Evolutionary conservation across 1,140 invertebrate species (phyloP).

Genomic region (Megalopta genalis): DNA sequence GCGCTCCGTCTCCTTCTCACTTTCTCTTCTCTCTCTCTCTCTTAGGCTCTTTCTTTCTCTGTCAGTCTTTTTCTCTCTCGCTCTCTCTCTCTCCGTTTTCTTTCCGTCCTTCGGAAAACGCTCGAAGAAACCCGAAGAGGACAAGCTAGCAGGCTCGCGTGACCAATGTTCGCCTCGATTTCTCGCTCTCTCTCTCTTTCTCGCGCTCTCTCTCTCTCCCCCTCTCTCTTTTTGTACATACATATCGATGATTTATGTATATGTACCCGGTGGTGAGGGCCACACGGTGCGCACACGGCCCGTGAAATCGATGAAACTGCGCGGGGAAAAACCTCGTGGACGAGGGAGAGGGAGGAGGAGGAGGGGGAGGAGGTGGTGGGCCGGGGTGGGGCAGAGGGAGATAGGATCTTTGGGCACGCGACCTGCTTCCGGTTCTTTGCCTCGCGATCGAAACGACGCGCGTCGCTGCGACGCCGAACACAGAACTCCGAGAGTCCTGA

Average conservation of each 20-base stretch:
- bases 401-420: conserved; percentile 38
- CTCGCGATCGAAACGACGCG: neutral
- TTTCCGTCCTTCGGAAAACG: neutral
- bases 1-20: conserved; percentile 21
- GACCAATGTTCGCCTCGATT: neutral
- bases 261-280: too few species aligned
- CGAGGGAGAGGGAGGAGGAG: neutral
- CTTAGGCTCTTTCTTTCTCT: too few species aligned
- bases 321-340: neutral
- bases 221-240: conserved; percentile 19
- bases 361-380: neutral
- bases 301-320: neutral
- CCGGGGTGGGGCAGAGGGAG: neutral
- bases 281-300: neutral
- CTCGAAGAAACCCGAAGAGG: neutral
- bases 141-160: neutral
- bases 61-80: too few species aligned
- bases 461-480: too few species aligned
- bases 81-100: too few species aligned
- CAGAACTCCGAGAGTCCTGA: too few species aligned
- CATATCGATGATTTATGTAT: conserved; percentile 50
- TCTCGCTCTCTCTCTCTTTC: too few species aligned
- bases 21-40: too few species aligned
- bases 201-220: too few species aligned
- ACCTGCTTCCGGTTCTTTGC: conserved; percentile 9